Evolutionary conservation across 2,797 vertebrate genomes (phyloP).

Genomic region (Fratercula arctica): DNA sequence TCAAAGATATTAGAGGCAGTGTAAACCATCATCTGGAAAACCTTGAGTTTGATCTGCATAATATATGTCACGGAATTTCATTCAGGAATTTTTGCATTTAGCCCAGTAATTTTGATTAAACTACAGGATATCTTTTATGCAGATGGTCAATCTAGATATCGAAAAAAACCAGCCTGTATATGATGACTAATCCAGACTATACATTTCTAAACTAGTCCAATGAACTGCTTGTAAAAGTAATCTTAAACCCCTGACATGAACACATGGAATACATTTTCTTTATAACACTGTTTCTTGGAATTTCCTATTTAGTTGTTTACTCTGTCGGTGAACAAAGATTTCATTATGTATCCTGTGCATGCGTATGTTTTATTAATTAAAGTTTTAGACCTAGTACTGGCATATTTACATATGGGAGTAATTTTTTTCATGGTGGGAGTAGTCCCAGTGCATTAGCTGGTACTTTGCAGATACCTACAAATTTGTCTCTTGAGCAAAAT

Average conservation of each 20-base stretch:
- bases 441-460: not conserved
- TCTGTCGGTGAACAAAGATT: not conserved
- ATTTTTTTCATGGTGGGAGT: not conserved
- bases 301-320: not conserved
- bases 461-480: not conserved
- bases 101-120: not conserved
- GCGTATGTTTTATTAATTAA: not conserved
- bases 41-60: not conserved
- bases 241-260: not conserved
- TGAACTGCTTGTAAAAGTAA: not conserved
- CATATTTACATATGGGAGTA: not conserved
- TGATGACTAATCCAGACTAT: not conserved
- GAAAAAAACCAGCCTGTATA: not conserved
- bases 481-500: not conserved
- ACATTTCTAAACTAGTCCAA: not conserved
- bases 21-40: not conserved
- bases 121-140: not conserved
- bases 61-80: not conserved
- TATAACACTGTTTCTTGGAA: not conserved
- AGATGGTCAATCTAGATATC: not conserved
- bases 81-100: not conserved
- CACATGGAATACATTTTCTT: not conserved
- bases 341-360: not conserved
- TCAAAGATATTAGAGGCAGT: not conserved
- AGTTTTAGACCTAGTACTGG: not conserved